Evolutionary conservation across 2,797 vertebrate species (phyloP).

Genomic region (Sebastes taczanowskii): DNA sequence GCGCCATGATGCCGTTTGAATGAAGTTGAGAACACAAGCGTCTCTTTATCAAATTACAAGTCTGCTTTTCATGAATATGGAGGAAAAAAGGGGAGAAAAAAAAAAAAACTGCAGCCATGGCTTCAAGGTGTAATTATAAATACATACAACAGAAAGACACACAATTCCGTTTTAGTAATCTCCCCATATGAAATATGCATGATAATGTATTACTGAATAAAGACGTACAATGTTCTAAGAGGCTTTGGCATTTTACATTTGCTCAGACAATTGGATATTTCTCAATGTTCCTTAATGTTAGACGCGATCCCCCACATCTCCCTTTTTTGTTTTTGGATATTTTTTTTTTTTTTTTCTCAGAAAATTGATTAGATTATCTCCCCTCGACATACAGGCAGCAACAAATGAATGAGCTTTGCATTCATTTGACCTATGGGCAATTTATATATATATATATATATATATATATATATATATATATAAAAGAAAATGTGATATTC

Average conservation of each 20-base stretch:
- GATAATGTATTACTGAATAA: constrained; percentile 98
- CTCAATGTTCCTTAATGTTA: constrained; percentile 90
- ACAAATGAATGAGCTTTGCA: constrained; percentile 63
- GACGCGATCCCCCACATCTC: constrained; percentile 85
- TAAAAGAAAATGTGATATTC: constrained; percentile 26
- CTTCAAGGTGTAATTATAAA: constrained; percentile 99
- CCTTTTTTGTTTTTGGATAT: constrained; percentile 80
- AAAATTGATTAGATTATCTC: constrained; percentile 84
- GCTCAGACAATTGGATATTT: constrained; percentile 93
- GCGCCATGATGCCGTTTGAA: constrained; percentile 95
- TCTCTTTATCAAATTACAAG: constrained; percentile 99
- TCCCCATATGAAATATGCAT: constrained; percentile 96
- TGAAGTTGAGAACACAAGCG: constrained; percentile 99
- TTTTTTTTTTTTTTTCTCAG: constrained; percentile 70
- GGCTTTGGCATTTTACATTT: constrained; percentile 94
- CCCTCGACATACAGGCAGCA: constrained; percentile 56
- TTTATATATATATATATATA: constrained; percentile 45
- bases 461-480: constrained; percentile 43
- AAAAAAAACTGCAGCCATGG: constrained; percentile 85
- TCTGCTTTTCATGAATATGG: constrained; percentile 99
- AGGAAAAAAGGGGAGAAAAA: constrained; percentile 84
- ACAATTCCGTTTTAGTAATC: constrained; percentile 96
- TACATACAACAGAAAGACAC: constrained; percentile 98
- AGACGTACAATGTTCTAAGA: constrained; percentile 94
- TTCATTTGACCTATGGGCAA: constrained; percentile 53